These are phyloP conservation scores for Gastracanthus pulcherrimus DNA, from an alignment of 2,888 invertebrate genomes.

Conservation along the genomic window DNA sequence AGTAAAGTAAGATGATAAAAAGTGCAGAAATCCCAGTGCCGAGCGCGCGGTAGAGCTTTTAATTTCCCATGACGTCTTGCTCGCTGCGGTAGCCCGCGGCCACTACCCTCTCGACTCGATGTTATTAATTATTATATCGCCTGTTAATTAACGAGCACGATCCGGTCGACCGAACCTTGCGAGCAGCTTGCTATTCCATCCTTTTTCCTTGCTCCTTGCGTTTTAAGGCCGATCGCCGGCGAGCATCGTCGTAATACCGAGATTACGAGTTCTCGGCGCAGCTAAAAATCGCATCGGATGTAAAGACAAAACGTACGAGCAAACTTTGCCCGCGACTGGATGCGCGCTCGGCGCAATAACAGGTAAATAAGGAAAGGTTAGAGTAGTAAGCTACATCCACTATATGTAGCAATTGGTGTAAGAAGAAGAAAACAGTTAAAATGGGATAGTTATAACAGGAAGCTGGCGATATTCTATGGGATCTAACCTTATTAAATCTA, in stretches of 20 bases:
- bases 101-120: slow-evolving; percentile 30
- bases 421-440: not conserved
- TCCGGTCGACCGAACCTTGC: slow-evolving; percentile 14
- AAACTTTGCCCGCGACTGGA: slow-evolving; percentile 1
- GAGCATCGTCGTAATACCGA: slow-evolving; percentile 11
- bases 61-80: slow-evolving; percentile 7
- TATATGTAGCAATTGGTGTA: not conserved
- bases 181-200: not conserved
- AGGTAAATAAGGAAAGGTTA: slow-evolving; percentile 12
- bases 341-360: not conserved
- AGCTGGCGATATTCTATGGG: too few relatives aligned
- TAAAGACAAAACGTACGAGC: not conserved
- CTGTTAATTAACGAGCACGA: slow-evolving; percentile 62
- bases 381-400: not conserved
- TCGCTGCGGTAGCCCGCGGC: not conserved
- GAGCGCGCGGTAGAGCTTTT: not conserved
- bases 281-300: not conserved
- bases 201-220: not conserved
- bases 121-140: slow-evolving; percentile 67
- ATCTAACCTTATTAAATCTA: too few relatives aligned
- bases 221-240: slow-evolving; percentile 6
- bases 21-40: not conserved
- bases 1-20: not conserved
- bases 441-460: not conserved
- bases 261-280: not conserved